Evolutionary conservation across 2,113 vertebrate species (phyloP), one percentile per base, ranked within the genome.

Genomic region (Bubalus kerabau): DNA sequence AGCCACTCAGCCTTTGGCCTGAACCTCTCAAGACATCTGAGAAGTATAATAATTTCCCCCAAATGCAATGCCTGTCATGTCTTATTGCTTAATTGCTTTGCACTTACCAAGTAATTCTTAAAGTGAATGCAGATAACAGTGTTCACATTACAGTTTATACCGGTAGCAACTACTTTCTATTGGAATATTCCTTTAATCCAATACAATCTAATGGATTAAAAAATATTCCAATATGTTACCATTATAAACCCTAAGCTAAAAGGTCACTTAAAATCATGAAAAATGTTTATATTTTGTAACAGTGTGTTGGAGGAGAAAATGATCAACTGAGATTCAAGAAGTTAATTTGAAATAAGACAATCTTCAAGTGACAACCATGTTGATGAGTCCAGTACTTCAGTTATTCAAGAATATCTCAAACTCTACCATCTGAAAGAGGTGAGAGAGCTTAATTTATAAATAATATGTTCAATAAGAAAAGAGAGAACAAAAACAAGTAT

Each of bases 1-100:
- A 99, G 98, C 98, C 98, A 98, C 97, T 98, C 98, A 98, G 98
- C 98, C 98, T 99, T 99, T 99, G 98, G 98, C 98, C 98, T 95
- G n/a, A 98, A 97, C 98, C 98, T 99, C 98, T 99, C 97, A 98
- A 99, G 98, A 97, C 98, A 98, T 98, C 97, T 96, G 94, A 99
- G 98, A 98, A 98, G 94, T 95, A 94, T 96, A 98, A 99, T 99
- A 99, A 99, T 98, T 98, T 87, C 98, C 98, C 97, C 96, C 95
- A 98, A 99, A 99, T 98, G 97, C 87, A 96, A 97, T 97, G 95
- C 97, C 94, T 99, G 98, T 98, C 99, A 98, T 98, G 97, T 98
- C 98, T 97, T 98, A 98, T 96, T 98, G 98, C 98, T 98, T 99
- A 99, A 99, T 99, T 99, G 98, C 98, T 98, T 98, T 98, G 97